Evolutionary conservation across 2,888 invertebrate genomes (phyloP).

Genomic region (Anarsia innoxiella): DNA sequence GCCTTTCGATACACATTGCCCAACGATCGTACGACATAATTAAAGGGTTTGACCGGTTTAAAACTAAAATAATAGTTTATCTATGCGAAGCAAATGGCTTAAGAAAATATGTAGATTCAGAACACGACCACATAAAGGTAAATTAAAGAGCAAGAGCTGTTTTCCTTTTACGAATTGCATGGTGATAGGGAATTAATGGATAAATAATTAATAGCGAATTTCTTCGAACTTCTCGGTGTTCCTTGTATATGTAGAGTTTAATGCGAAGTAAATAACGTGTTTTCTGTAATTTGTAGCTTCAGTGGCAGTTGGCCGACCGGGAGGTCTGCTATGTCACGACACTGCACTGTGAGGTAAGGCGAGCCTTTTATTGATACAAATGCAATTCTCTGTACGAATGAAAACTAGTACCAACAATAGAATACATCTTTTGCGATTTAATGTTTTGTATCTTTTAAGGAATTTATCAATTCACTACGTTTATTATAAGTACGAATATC

Average conservation of each 20-base stretch:
- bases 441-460: too few relatives aligned
- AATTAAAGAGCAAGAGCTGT: slow-evolving; percentile 1
- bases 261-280: slow-evolving; percentile 1
- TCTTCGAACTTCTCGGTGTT: slow-evolving; percentile 3
- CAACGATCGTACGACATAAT: slow-evolving; percentile 16
- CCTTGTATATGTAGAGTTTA: not conserved
- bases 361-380: slow-evolving; percentile 32
- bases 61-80: slow-evolving; percentile 12
- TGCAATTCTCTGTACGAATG: too few relatives aligned
- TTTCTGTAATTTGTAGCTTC: slow-evolving; percentile 22
- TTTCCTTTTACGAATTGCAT: not conserved
- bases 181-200: slow-evolving; percentile 7
- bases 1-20: slow-evolving; percentile 49
- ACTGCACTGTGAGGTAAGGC: too few relatives aligned
- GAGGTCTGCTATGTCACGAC: slow-evolving; percentile 31
- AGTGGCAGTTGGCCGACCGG: slow-evolving; percentile 29
- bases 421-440: too few relatives aligned
- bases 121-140: too few relatives aligned
- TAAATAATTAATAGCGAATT: slow-evolving; percentile 3
- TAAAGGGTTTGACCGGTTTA: slow-evolving; percentile 16
- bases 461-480: too few relatives aligned
- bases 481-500: too few relatives aligned
- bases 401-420: too few relatives aligned
- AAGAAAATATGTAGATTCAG: too few relatives aligned
- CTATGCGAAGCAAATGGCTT: slow-evolving; percentile 12